Conservation (phyloP, 2,113 vertebrate species). For the Sylvilagus bachmani region DNA sequence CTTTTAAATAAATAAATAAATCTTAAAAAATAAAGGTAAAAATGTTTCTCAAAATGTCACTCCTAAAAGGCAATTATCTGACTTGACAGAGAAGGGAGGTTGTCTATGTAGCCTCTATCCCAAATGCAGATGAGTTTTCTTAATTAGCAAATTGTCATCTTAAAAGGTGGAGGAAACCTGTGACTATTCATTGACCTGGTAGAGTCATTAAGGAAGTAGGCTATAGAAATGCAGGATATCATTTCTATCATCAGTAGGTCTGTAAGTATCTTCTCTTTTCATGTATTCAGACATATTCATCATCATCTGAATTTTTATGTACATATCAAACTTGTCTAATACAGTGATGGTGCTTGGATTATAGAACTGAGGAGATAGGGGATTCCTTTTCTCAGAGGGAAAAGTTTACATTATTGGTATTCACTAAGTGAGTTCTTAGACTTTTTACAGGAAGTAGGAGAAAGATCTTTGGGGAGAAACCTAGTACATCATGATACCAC, state of each 20-base stretch:
- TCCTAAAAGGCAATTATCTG: not conserved
- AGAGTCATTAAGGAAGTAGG: not conserved
- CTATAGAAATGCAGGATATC: not conserved
- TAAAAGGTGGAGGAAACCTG: not conserved
- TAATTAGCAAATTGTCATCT: not conserved
- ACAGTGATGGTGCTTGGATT: no score
- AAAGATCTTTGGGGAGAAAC: not conserved
- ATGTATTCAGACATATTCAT: rapidly evolving
- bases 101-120: not conserved
- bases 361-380: not conserved
- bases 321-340: not conserved
- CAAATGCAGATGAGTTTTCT: not conserved
- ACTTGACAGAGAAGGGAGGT: no score
- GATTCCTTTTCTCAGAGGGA: not conserved
- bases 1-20: no score
- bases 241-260: not conserved
- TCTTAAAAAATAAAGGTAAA: not conserved
- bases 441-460: not conserved
- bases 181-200: not conserved
- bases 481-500: not conserved
- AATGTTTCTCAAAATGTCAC: not conserved
- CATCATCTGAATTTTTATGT: not conserved
- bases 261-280: not conserved
- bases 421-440: not conserved
- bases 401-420: not conserved